Evolutionary conservation across 2,888 invertebrate genomes (phyloP).

Genomic region (Mylabris sibirica): DNA sequence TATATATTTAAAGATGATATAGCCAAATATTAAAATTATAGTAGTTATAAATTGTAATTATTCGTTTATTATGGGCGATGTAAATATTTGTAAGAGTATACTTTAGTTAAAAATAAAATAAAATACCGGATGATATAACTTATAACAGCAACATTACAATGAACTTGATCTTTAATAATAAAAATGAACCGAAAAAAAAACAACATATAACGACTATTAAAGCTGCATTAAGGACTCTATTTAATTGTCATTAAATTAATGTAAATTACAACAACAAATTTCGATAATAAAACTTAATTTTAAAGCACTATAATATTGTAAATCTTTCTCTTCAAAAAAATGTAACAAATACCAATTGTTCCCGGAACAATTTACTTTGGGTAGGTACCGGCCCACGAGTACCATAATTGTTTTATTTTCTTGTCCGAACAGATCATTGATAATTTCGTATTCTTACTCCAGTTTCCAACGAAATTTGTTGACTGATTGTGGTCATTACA

Average conservation of each 20-base stretch:
- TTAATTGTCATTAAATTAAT: not conserved
- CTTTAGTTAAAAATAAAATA: not conserved
- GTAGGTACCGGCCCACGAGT: no score
- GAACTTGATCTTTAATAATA: not conserved
- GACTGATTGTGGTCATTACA: no score
- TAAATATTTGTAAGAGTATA: not conserved
- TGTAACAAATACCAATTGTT: no score
- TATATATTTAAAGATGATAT: not conserved
- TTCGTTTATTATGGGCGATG: not conserved
- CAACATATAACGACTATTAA: not conserved
- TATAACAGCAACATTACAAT: not conserved
- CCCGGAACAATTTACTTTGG: no score
- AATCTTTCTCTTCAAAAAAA: no score
- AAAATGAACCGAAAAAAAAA: not conserved
- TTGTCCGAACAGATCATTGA: no score
- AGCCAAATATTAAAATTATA: not conserved
- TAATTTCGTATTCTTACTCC: no score
- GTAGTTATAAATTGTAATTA: conserved; percentile 1
- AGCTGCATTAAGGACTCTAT: not conserved
- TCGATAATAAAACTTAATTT: not conserved
- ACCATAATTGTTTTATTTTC: no score
- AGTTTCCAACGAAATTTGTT: no score
- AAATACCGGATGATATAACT: not conserved
- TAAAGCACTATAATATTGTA: not conserved
- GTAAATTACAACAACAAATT: not conserved